Evolutionary conservation across 2,113 vertebrate species (phyloP).

Genomic region (Gallinago paraguaiae): DNA sequence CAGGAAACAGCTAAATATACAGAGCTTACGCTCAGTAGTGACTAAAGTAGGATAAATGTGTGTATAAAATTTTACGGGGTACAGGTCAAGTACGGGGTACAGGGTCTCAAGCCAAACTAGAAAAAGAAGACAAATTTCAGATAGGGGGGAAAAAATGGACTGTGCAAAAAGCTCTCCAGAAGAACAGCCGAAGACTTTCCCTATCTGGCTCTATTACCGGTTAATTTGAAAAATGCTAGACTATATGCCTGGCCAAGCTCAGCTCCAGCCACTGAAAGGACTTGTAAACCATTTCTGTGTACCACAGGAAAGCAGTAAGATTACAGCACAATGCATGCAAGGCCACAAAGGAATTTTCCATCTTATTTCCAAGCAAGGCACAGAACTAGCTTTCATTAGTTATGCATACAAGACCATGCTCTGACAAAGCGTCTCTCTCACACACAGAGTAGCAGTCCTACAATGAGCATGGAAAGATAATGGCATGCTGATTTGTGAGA

Average conservation of each 20-base stretch:
- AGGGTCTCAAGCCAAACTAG: background rate
- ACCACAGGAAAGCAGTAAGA: background rate
- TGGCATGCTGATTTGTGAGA: background rate
- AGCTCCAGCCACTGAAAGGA: background rate
- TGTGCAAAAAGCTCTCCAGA: background rate
- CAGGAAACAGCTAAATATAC: background rate
- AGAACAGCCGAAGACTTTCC: background rate
- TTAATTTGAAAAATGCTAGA: background rate
- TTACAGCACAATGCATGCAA: background rate
- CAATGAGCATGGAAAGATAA: background rate
- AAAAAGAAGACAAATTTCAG: background rate
- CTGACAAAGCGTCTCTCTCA: background rate
- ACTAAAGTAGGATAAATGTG: background rate
- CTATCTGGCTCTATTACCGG: background rate
- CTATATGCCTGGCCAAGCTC: background rate
- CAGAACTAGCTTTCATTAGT: background rate
- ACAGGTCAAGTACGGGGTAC: background rate
- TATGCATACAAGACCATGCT: background rate
- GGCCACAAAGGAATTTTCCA: background rate
- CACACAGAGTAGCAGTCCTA: background rate
- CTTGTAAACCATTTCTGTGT: accelerated
- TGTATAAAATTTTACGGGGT: background rate
- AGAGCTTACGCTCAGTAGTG: background rate
- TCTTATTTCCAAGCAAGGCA: background rate
- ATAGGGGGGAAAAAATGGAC: background rate